Evolutionary conservation across 2,888 invertebrate genomes (phyloP), one percentile per base, ranked within the genome.

Genomic region (Brassicogethes aeneus): DNA sequence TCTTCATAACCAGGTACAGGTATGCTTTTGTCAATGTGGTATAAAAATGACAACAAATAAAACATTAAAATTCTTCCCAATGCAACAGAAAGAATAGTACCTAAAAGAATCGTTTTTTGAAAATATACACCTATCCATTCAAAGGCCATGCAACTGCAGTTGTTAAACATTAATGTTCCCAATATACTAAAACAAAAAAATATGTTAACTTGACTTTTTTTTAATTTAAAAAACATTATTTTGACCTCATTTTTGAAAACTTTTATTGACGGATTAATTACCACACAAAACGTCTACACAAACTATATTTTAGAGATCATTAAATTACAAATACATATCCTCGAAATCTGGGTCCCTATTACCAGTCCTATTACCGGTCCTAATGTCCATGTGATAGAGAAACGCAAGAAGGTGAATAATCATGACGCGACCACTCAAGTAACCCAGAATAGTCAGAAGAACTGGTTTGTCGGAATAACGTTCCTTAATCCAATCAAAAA

Each of bases 371-470:
- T 23, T 23, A 5, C 23, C 23, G 23, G 50, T 52, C 43, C 63
- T 51, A 3, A 59, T 56, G 40, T 65, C 66, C 7, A 64, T 54
- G 43, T 65, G 65, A 48, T 65, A 66, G 3, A 65, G 48, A 48
- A 57, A 65, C 1, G 64, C 62, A 31, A 62, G 36, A 12, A 64
- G 46, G 42, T 65, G 61, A 5, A 62, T 48, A 55, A 65, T 60
- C 52, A 64, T 56, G 15, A 66, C 43, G 46, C 64, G 48, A 14
- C 65, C 66, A 35, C 54, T 46, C 2, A 64, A 16, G 36, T 61
- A 62, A 3, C 62, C 60, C 39, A 62, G 34, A 23, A 60, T 42
- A 0, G 58, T 57, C 12, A 56, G 43, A 16, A 62, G 30, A 10
- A 50, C 42, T 2, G 56, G 52, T n/a, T 49, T 46, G 5, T 51